Evolutionary conservation across 2,888 invertebrate species (phyloP).

Genomic region (Metalampra italica): DNA sequence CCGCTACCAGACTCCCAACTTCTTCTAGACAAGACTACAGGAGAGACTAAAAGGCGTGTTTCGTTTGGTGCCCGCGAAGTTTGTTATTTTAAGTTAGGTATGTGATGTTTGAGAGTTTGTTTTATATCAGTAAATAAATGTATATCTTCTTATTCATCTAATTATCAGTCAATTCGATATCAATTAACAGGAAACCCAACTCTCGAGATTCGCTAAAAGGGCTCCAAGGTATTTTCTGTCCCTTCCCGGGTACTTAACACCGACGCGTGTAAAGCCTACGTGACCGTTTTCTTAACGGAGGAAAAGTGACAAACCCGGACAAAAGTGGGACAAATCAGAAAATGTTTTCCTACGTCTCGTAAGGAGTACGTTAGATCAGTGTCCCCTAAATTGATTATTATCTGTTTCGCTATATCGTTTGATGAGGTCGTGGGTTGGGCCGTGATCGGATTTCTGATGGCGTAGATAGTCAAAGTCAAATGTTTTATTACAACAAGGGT

Average conservation of each 20-base stretch:
- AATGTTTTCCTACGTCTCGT: neutral
- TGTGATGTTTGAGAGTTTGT: too few relatives aligned
- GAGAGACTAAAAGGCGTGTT: too few relatives aligned
- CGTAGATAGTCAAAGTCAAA: too few relatives aligned
- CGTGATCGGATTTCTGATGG: neutral
- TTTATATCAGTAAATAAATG: too few relatives aligned
- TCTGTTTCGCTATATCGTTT: neutral
- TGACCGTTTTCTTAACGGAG: neutral
- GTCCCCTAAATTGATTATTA: neutral
- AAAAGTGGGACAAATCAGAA: neutral
- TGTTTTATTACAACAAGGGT: too few relatives aligned
- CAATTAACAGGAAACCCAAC: neutral
- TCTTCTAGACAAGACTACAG: too few relatives aligned
- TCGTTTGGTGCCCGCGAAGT: too few relatives aligned
- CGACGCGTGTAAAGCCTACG: neutral
- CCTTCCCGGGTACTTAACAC: neutral
- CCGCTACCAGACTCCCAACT: too few relatives aligned
- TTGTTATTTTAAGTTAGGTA: too few relatives aligned
- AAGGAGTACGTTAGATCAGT: neutral
- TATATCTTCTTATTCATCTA: too few relatives aligned
- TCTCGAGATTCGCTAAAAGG: neutral
- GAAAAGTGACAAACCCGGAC: neutral
- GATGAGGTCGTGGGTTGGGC: neutral
- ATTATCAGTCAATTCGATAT: neutral
- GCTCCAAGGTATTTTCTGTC: neutral